Evolutionary conservation across 2,888 invertebrate genomes (phyloP).

Genomic region (Zygogramma bicolorata): DNA sequence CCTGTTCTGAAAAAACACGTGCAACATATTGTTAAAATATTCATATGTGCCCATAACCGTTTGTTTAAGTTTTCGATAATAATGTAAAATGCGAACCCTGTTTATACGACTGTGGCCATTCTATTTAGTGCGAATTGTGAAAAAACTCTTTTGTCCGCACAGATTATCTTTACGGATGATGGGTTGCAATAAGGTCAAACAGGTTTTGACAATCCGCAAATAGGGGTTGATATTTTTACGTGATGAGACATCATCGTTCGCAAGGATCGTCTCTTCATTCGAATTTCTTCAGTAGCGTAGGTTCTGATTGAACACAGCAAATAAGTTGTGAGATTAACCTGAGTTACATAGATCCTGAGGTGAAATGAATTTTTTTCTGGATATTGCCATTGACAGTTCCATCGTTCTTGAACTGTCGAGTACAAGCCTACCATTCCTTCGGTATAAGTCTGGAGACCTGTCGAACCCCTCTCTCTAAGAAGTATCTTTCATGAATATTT

Average conservation of each 20-base stretch:
- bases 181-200: slow-evolving; percentile 46
- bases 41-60: slow-evolving; percentile 19
- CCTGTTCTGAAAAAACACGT: slow-evolving; percentile 32
- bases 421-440: too few relatives aligned
- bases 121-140: slow-evolving; percentile 33
- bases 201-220: slow-evolving; percentile 45
- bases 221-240: slow-evolving; percentile 42
- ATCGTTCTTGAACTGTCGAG: too few relatives aligned
- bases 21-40: slow-evolving; percentile 34
- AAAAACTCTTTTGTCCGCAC: slow-evolving; percentile 29
- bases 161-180: slow-evolving; percentile 47
- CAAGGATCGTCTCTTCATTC: slow-evolving; percentile 8
- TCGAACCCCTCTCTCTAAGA: too few relatives aligned
- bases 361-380: too few relatives aligned
- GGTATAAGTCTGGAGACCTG: too few relatives aligned
- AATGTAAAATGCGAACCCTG: slow-evolving; percentile 37
- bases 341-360: too few relatives aligned
- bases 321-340: too few relatives aligned
- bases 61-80: slow-evolving; percentile 29
- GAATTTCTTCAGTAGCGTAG: slow-evolving; percentile 10
- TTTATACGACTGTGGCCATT: slow-evolving; percentile 26
- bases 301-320: too few relatives aligned
- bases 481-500: too few relatives aligned
- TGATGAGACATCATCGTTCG: slow-evolving; percentile 15
- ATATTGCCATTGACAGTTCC: too few relatives aligned